These are phyloP conservation scores for Erebia aethiops DNA, from an alignment of 2,888 invertebrate genomes.

Conservation along the genomic window DNA sequence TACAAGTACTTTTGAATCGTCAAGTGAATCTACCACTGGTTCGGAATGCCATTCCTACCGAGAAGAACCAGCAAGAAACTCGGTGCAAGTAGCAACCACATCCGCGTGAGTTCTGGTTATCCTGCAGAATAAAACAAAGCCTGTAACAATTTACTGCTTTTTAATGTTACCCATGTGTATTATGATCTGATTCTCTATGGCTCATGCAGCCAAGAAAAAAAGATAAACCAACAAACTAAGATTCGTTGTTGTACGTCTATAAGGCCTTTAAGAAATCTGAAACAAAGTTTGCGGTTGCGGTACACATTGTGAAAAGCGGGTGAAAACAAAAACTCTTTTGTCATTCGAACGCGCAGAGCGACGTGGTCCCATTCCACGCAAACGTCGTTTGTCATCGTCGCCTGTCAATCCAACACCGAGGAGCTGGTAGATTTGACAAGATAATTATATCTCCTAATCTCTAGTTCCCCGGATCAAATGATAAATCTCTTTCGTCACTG, in stretches of 20 bases:
- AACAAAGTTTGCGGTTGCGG: conserved; percentile 54
- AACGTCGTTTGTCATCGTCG: conserved; percentile 64
- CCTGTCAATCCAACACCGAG: conserved; percentile 43
- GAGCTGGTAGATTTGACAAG: conserved; percentile 43
- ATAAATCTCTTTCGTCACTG: conserved; percentile 39
- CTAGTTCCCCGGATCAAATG: conserved; percentile 32
- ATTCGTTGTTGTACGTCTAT: background rate
- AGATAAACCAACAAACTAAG: too few relatives aligned
- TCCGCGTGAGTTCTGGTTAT: too few relatives aligned
- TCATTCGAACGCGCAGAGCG: conserved; percentile 20
- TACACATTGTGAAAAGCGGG: conserved; percentile 52
- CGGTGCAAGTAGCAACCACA: too few relatives aligned
- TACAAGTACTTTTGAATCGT: too few relatives aligned
- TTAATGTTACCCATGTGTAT: too few relatives aligned
- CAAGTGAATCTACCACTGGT: too few relatives aligned
- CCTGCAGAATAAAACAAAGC: too few relatives aligned
- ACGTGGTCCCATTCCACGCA: conserved; percentile 40
- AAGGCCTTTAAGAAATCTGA: conserved; percentile 50
- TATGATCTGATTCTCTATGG: too few relatives aligned
- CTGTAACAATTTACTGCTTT: too few relatives aligned
- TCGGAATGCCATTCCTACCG: too few relatives aligned
- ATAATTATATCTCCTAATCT: conserved; percentile 48
- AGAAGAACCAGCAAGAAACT: too few relatives aligned
- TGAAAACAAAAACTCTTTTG: conserved; percentile 52
- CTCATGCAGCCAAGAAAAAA: too few relatives aligned